Evolutionary conservation across 2,797 vertebrate genomes (phyloP).

Genomic region (Peromyscus eremicus): DNA sequence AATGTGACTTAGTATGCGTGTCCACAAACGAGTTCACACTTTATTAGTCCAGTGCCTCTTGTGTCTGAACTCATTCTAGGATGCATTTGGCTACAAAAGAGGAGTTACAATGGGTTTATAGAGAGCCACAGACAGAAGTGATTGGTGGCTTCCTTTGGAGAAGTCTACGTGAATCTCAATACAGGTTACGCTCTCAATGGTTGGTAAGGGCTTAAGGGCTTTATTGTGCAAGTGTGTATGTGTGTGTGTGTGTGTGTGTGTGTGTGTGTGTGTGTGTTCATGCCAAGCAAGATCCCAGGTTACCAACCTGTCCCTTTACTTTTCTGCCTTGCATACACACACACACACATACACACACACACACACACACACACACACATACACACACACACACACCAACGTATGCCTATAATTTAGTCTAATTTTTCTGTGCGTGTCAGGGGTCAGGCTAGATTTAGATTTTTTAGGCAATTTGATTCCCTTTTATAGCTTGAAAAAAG

Average conservation of each 20-base stretch:
- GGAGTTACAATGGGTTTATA: no score
- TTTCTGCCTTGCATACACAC: no score
- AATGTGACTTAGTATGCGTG: no score
- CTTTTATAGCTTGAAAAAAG: background rate
- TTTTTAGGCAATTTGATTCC: background rate
- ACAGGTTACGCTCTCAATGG: background rate
- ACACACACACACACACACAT: fast-evolving
- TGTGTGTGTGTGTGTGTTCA: background rate
- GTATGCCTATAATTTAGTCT: background rate
- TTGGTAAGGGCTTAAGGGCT: background rate
- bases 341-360: fast-evolving
- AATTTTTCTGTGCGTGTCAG: background rate
- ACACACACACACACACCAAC: fast-evolving
- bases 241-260: no score
- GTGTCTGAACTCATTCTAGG: no score
- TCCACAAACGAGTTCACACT: no score
- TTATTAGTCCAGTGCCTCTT: no score
- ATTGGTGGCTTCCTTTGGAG: no score
- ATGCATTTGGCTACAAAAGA: no score
- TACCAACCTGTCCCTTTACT: background rate
- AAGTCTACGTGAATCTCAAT: background rate
- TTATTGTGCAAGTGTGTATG: background rate
- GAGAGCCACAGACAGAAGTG: no score
- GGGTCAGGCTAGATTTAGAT: background rate
- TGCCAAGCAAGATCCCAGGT: background rate